Evolutionary conservation across 2,888 invertebrate species (phyloP).

Genomic region (Agriopis marginaria): DNA sequence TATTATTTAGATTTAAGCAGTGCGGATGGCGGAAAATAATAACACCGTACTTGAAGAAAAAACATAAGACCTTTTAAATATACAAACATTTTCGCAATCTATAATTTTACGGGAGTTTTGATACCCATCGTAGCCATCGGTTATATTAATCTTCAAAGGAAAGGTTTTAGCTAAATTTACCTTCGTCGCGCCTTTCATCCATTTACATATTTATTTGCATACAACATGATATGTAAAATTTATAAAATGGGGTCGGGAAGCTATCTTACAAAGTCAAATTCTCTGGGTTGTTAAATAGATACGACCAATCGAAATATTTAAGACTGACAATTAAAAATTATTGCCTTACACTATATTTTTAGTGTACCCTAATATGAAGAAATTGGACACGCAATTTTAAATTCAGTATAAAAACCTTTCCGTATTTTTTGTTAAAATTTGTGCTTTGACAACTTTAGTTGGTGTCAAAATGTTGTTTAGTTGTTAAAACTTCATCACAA

Average conservation of each 20-base stretch:
- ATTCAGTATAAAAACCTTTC: too few relatives aligned
- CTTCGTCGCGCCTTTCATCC: slow-evolving; percentile 39
- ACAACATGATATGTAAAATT: slow-evolving; percentile 35
- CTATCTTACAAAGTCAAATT: slow-evolving; percentile 15
- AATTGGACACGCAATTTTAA: too few relatives aligned
- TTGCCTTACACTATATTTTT: too few relatives aligned
- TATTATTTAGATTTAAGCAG: background rate
- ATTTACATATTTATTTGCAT: slow-evolving; percentile 44
- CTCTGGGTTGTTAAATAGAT: slow-evolving; percentile 1
- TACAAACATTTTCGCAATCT: background rate
- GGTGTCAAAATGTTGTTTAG: too few relatives aligned
- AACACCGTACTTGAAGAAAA: too few relatives aligned
- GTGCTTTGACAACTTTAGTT: too few relatives aligned
- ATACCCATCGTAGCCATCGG: slow-evolving; percentile 46
- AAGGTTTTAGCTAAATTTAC: slow-evolving; percentile 54
- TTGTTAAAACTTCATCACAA: too few relatives aligned
- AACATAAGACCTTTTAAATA: background rate
- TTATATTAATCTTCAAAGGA: slow-evolving; percentile 66
- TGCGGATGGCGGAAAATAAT: too few relatives aligned
- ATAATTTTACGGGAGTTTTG: slow-evolving; percentile 20
- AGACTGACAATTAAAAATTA: too few relatives aligned
- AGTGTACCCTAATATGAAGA: too few relatives aligned
- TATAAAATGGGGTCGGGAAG: slow-evolving; percentile 24
- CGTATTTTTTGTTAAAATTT: too few relatives aligned
- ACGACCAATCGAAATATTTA: background rate